phyloP scores from a whole-genome alignment of 1,140 invertebrate species.

The Dendroctonus valens region DNA sequence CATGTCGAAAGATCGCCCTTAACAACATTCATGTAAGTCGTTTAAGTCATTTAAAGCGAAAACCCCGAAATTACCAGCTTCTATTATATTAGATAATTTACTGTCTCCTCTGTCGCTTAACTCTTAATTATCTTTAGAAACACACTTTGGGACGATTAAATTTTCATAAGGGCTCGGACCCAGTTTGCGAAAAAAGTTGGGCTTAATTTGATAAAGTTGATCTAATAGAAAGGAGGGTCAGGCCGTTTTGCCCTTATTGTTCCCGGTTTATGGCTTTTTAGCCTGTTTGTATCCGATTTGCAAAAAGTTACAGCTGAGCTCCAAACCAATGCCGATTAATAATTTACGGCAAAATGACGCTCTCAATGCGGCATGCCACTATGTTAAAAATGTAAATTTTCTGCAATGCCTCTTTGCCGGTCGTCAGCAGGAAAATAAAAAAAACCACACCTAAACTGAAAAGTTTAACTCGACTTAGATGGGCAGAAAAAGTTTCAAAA shows the following conservation, averaged over 20 bases:
- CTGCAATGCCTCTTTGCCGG: no score
- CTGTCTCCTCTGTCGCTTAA: conserved; percentile 20
- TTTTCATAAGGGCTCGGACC: conserved; percentile 25
- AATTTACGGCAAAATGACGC: no score
- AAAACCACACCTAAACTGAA: conserved; percentile 13
- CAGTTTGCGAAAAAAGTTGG: conserved; percentile 17
- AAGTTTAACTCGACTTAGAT: conserved; percentile 8
- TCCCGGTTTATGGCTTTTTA: conserved; percentile 20
- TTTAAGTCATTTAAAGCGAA: no score
- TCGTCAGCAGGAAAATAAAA: conserved; percentile 1
- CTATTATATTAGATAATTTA: conserved; percentile 26
- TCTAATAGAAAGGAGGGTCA: conserved; percentile 30
- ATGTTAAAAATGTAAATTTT: no score
- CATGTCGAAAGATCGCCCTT: no score
- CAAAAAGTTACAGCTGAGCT: conserved; percentile 23
- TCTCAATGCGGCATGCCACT: no score
- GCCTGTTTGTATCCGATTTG: conserved; percentile 24
- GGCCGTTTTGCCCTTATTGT: conserved; percentile 24
- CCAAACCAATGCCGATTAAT: conserved; percentile 1
- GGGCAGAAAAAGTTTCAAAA: conserved; percentile 29
- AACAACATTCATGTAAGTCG: no score
- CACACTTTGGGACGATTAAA: conserved; percentile 32
- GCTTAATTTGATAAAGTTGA: conserved; percentile 31
- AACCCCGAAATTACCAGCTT: neutral
- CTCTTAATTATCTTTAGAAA: conserved; percentile 30